Base-by-base conservation (phyloP, 2,888 invertebrate species). In the Chalcosyrphus nemorum region DNA sequence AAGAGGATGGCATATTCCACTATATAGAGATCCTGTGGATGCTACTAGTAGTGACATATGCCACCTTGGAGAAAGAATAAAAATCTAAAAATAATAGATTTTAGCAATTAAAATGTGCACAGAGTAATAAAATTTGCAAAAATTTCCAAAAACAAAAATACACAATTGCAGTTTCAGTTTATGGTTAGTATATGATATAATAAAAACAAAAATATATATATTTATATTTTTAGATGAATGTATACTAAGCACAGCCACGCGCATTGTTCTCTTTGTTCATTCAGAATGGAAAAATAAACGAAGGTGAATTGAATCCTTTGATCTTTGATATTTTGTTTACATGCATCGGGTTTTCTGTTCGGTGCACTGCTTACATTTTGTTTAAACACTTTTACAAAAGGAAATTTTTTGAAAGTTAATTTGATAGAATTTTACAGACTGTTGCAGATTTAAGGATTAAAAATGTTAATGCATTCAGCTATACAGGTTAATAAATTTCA, bases 41-140 rank as follows among this genome's bases (percentile, higher is more conserved):
- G 7, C 2, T 13, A 15, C 4, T 1, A 2, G 0, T n/a, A 50
- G 13, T 50, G 13, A 11, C 3, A 15, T 13, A 27, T 5, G 13
- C 3, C 52, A 29, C 52, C 52, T 24, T 38, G 38, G 38, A 38
- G 27, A 2, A 6, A 15, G 15, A 50, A 38, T 47, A n/a, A 38
- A 27, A 59, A 24, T 61, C 72, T 72, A 72, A 61, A 72, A 72
- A 72, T 72, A 72, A 38, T 21, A 29, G 15, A 32, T 43, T 13
- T n/a, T 4, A 21, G 29, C 11, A 27, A 52, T 41, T 13, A 72
- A 71, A 72, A 21, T 72, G 41, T 61, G 72, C 72, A 72, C 19
- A 72, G 41, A 6, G 59, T 29, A 47, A 45, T 11, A 19, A 45
- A 32, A 70, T 47, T 54, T 5, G 4, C 9, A 38, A 50, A n/a